These are phyloP conservation scores for Suillia variegata DNA, from an alignment of 2,888 invertebrate genomes.

Conservation along the genomic window DNA sequence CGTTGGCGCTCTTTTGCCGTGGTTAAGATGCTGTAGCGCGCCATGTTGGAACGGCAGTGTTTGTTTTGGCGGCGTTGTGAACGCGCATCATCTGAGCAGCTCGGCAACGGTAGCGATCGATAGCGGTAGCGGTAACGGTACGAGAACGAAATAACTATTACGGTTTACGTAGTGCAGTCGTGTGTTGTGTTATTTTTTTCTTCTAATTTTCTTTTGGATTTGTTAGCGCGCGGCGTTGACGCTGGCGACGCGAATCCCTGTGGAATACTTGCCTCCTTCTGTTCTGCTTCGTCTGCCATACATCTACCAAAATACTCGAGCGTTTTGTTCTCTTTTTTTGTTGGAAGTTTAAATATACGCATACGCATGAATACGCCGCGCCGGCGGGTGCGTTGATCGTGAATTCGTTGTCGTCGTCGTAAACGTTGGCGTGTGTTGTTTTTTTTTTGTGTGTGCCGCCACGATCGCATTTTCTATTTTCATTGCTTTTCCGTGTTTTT, in stretches of 20 bases:
- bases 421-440: too few relatives aligned
- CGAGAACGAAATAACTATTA: not conserved
- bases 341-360: too few relatives aligned
- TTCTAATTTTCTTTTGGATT: too few relatives aligned
- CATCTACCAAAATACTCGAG: too few relatives aligned
- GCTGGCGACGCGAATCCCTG: not conserved
- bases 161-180: too few relatives aligned
- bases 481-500: conserved; percentile 8
- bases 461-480: conserved; percentile 2
- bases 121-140: not conserved
- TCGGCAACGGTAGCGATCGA: not conserved
- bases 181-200: too few relatives aligned
- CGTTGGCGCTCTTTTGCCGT: conserved; percentile 9
- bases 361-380: too few relatives aligned
- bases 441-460: conserved; percentile 9
- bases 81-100: conserved; percentile 35
- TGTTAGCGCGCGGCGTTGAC: too few relatives aligned
- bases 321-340: too few relatives aligned
- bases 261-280: too few relatives aligned
- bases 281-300: too few relatives aligned
- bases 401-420: not conserved
- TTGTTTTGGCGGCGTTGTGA: conserved; percentile 53
- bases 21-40: conserved; percentile 18
- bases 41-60: conserved; percentile 40
- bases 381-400: conserved; percentile 8